Evolutionary conservation across 2,888 invertebrate species (phyloP), one percentile per base, ranked within the genome.

Genomic region (Leucania comma): DNA sequence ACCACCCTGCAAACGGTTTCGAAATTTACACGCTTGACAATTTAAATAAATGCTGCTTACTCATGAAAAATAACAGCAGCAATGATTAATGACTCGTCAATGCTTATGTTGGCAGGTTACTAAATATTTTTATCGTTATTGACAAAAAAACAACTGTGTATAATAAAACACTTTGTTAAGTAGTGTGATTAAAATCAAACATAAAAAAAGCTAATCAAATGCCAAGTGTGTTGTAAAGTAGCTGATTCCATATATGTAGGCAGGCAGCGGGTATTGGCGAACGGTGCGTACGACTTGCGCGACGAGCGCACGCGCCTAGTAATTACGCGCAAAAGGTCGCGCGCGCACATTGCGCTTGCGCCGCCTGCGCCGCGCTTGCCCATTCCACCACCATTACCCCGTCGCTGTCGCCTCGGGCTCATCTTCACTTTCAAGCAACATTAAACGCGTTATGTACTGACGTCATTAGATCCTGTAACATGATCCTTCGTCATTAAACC

Each of bases 291-390:
- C 81, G 86, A 82, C 78, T 82, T 60, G 82, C 72, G 68, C 78
- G 70, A 78, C 81, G 88, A 87, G 86, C 92, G 93, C 95, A 94
- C 95, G 94, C 93, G 95, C 91, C 91, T 90, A 88, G 91, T 92
- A 95, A 95, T 95, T 95, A 93, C 91, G 86, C 88, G 90, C 84
- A 90, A 93, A 95, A 96, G 95, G 95, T 95, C 95, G 94, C 93
- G 90, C 88, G 93, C 91, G 92, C 95, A 96, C 95, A 95, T 96
- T 95, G 95, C 94, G 85, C 66, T 80, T 57, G 59, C 75, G 57
- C 83, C 87, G 84, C 87, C 57, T 57, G 57, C 85, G 86, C 80
- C 78, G 84, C 82, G 80, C 78, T 72, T 78, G 71, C 82, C 85
- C 84, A 82, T 85, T 80, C 76, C 80, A 81, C 71, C 81, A 73